phyloP scores from a whole-genome alignment of 2,888 invertebrate genomes.

The Slavum lentiscoides region DNA sequence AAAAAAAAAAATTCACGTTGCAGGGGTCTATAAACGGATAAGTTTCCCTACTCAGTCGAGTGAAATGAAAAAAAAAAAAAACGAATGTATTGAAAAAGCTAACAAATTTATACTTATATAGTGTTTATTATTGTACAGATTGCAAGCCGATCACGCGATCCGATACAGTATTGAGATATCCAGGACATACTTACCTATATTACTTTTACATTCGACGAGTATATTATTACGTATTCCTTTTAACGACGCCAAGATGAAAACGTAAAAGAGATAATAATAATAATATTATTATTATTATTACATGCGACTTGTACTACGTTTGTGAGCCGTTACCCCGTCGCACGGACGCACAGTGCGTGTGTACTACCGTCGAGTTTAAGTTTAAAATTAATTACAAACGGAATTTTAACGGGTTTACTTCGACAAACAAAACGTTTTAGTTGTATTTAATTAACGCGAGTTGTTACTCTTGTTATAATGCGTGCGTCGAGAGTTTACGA shows the following conservation, averaged over 20 bases:
- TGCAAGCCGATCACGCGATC: too few species aligned
- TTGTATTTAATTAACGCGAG: neutral
- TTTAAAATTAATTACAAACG: neutral
- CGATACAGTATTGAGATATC: neutral
- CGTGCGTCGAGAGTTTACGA: neutral
- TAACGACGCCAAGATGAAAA: neutral
- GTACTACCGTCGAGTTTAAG: neutral
- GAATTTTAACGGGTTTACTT: neutral
- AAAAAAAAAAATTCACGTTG: too few species aligned
- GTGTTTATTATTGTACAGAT: too few species aligned
- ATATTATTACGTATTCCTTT: too few species aligned
- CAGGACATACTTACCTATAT: neutral
- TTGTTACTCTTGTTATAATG: too few species aligned
- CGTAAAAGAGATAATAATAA: neutral
- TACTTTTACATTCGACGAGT: neutral
- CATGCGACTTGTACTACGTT: neutral
- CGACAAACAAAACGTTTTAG: constrained; percentile 1
- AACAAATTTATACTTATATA: too few species aligned
- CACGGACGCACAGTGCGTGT: neutral
- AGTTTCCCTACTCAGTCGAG: too few species aligned
- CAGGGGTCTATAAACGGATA: too few species aligned
- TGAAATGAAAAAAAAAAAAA: too few species aligned
- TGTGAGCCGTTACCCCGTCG: neutral
- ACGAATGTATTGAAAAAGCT: too few species aligned
- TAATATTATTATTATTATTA: constrained; percentile 9